Evolutionary conservation across 2,888 invertebrate species (phyloP).

Genomic region (Scaptomyza flava): DNA sequence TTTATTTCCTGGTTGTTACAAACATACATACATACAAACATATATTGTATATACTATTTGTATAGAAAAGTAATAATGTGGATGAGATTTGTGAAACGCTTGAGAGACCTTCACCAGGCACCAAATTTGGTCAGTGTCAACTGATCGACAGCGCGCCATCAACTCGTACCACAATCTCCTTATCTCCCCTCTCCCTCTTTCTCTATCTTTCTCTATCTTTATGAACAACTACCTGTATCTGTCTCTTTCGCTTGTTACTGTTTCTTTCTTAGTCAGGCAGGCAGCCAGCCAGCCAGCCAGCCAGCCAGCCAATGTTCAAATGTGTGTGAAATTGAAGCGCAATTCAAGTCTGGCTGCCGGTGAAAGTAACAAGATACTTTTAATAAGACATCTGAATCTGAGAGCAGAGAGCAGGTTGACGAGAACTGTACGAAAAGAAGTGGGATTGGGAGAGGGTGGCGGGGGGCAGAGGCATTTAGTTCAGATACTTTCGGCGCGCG

Average conservation of each 20-base stretch:
- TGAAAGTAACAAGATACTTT: conserved; percentile 80
- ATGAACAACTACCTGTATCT: neutral
- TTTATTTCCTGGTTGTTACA: conserved; percentile 7
- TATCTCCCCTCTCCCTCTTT: neutral
- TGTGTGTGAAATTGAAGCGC: conserved; percentile 77
- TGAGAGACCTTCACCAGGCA: conserved; percentile 42
- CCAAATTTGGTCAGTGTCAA: conserved; percentile 65
- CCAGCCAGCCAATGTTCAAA: conserved; percentile 1
- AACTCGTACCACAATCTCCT: neutral
- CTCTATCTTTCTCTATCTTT: too few relatives aligned
- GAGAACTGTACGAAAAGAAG: neutral
- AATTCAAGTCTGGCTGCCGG: conserved; percentile 73
- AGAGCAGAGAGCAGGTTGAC: conserved; percentile 25
- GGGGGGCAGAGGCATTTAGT: conserved; percentile 39
- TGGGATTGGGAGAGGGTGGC: too few relatives aligned
- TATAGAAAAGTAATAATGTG: conserved; percentile 5
- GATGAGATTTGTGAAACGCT: neutral
- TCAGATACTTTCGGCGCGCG: conserved; percentile 69
- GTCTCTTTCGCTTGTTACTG: conserved; percentile 2
- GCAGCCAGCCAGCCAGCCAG: neutral
- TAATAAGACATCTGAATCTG: conserved; percentile 73
- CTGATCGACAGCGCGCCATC: conserved; percentile 24
- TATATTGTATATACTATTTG: neutral
- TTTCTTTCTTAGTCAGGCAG: conserved; percentile 4
- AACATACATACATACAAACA: too few relatives aligned